Conservation (phyloP, 2,888 invertebrate species). For the Acrobasis consociella region DNA sequence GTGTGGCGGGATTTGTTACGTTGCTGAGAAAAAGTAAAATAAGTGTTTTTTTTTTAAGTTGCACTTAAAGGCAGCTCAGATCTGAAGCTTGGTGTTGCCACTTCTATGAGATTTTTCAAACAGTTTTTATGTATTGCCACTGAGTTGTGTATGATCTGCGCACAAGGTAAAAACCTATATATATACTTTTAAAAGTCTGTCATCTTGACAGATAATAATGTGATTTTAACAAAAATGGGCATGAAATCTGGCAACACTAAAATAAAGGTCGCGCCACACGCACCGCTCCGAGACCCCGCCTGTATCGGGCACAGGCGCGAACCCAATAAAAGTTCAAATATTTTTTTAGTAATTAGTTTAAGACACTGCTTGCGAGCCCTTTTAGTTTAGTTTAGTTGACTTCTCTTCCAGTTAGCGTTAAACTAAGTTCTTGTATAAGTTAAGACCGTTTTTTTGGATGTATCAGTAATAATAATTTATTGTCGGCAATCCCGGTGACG, state of each 20-base stretch:
- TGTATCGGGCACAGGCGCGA: constrained; percentile 33
- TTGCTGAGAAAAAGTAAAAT: neutral
- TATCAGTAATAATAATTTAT: constrained; percentile 7
- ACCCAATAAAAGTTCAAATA: constrained; percentile 49
- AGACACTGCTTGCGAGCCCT: constrained; percentile 37
- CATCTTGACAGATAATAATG: constrained; percentile 8
- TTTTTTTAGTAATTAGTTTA: constrained; percentile 53
- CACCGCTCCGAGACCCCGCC: constrained; percentile 18
- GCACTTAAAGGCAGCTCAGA: neutral
- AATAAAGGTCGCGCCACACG: neutral
- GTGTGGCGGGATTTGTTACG: neutral
- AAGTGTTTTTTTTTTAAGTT: neutral
- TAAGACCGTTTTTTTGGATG: constrained; percentile 44
- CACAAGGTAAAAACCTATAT: too few species aligned
- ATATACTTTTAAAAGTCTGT: too few species aligned
- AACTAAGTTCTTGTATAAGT: constrained; percentile 67
- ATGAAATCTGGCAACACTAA: neutral
- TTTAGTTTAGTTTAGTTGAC: constrained; percentile 74
- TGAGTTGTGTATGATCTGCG: too few species aligned
- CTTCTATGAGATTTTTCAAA: neutral
- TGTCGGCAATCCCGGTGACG: constrained; percentile 33
- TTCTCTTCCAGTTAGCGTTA: constrained; percentile 75
- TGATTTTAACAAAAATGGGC: neutral
- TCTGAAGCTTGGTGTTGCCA: neutral
- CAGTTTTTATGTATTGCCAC: neutral